Percentiles rank a stretch among this genome's conserved stretches.
Conservation (phyloP, 2,888 invertebrate genomes). For the Xestia rhomboidea region DNA sequence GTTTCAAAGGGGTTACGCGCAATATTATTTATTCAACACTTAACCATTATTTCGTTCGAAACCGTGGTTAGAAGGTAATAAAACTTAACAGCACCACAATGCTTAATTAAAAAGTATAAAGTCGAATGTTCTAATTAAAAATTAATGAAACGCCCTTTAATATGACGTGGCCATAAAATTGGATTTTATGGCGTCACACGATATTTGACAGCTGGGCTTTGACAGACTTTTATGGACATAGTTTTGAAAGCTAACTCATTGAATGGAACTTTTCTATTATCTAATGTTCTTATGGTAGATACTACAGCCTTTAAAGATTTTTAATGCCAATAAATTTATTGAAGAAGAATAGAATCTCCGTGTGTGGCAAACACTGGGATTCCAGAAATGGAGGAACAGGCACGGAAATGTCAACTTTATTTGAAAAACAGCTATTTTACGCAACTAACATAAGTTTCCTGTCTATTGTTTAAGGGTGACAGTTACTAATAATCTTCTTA, state of each 20-base stretch:
- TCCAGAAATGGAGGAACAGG: neutral
- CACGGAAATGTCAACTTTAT: neutral
- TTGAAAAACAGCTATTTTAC: neutral
- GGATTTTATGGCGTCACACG: constrained; percentile 61
- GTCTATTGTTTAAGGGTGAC: neutral
- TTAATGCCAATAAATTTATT: neutral
- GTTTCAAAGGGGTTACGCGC: constrained; percentile 44
- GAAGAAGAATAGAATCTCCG: neutral
- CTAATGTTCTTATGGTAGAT: neutral
- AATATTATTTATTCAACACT: constrained; percentile 57
- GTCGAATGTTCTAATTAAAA: constrained; percentile 69
- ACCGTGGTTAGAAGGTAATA: constrained; percentile 59
- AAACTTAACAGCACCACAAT: constrained; percentile 70
- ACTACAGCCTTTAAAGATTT: neutral
- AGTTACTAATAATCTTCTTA: too few relatives aligned
- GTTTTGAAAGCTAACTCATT: neutral
- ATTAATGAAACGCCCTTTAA: constrained; percentile 65
- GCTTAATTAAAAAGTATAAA: constrained; percentile 70
- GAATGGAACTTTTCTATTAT: constrained; percentile 4
- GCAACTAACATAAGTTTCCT: neutral
- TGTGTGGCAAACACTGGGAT: neutral
- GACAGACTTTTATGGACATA: constrained; percentile 17
- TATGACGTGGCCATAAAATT: constrained; percentile 60
- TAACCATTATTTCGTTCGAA: constrained; percentile 49
- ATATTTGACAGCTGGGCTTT: constrained; percentile 50